Conservation (phyloP, 2,113 vertebrate genomes). For the Puffinus mauretanicus region DNA sequence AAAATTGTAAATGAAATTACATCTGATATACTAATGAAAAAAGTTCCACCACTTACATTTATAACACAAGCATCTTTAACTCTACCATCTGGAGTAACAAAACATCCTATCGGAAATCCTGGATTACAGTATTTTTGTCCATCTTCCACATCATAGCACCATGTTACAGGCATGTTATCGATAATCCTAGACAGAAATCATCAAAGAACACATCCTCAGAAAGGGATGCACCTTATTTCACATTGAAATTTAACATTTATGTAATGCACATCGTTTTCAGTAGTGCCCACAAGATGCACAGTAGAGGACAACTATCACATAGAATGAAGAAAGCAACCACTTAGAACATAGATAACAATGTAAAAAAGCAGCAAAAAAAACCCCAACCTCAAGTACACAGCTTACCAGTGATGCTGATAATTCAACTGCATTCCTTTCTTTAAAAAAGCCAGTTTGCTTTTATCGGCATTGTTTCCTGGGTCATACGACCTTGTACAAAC, state of each 20-base stretch:
- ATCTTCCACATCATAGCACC: constrained; percentile 88
- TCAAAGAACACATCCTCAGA: constrained; percentile 6
- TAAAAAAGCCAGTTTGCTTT: constrained; percentile 80
- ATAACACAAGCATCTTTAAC: constrained; percentile 86
- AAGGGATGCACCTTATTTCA: neutral
- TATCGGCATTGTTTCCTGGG: constrained; percentile 63
- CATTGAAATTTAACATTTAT: neutral
- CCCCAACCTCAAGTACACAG: neutral
- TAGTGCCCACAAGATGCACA: neutral
- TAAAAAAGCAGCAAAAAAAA: neutral
- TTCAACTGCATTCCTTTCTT: constrained; percentile 87
- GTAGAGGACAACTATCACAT: neutral
- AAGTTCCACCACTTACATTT: constrained; percentile 79
- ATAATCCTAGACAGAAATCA: constrained; percentile 81
- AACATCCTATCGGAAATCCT: constrained; percentile 90
- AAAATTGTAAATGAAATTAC: neutral
- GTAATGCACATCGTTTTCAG: neutral
- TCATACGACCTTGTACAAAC: constrained; percentile 79
- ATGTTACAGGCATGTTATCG: constrained; percentile 92
- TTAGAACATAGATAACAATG: neutral
- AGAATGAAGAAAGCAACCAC: neutral
- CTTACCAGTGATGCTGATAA: constrained; percentile 88
- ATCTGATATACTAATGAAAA: neutral
- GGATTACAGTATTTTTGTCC: constrained; percentile 86
- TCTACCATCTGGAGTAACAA: constrained; percentile 77